phyloP scores from a whole-genome alignment of 64 coral and sea anemone genomes.

The Montipora foliosa region DNA sequence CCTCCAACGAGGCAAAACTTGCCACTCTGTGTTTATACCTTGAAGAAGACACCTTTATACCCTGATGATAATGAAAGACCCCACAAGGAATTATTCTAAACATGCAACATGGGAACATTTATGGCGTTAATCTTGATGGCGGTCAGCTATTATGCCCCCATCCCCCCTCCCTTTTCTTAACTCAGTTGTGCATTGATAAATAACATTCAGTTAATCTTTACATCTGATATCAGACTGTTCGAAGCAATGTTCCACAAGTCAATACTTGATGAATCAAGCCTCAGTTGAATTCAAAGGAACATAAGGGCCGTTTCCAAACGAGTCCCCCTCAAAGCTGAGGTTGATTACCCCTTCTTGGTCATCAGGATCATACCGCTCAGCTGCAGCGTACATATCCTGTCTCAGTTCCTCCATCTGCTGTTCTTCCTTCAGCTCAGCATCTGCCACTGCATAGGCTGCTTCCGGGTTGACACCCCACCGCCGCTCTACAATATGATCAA shows the following conservation, averaged over 20 bases:
- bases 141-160: no score
- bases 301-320: background rate
- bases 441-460: slow-evolving; percentile 70
- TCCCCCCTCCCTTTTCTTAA: background rate
- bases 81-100: no score
- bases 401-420: slow-evolving; percentile 72
- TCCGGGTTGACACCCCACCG: slow-evolving; percentile 79
- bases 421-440: slow-evolving; percentile 68
- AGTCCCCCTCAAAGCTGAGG: slow-evolving; percentile 30
- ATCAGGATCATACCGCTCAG: slow-evolving; percentile 71
- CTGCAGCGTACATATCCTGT: slow-evolving; percentile 85
- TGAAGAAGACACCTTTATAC: no score
- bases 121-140: no score
- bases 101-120: no score
- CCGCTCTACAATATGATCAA: slow-evolving; percentile 86
- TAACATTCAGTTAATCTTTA: background rate
- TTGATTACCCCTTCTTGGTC: slow-evolving; percentile 47
- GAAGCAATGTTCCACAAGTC: background rate
- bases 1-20: background rate
- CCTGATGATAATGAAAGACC: no score
- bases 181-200: background rate
- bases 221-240: background rate
- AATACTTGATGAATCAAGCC: background rate
- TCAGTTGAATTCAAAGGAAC: slow-evolving; percentile 21
- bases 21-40: background rate